Evolutionary conservation across 2,888 invertebrate genomes (phyloP).

Genomic region (Mesorhabditis spiculigera): DNA sequence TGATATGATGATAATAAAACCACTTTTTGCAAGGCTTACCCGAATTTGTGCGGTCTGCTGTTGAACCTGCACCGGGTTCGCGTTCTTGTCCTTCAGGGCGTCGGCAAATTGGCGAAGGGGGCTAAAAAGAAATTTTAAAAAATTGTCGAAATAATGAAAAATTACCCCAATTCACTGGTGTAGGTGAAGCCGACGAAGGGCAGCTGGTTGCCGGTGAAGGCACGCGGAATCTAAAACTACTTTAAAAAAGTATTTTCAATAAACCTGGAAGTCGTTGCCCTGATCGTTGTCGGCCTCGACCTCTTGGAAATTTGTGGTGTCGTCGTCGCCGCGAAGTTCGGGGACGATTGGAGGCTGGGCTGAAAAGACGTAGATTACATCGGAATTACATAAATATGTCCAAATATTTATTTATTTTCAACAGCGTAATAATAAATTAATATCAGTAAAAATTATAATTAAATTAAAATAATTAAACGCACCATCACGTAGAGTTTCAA

Average conservation of each 20-base stretch:
- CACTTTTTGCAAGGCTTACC: no score
- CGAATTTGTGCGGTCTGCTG: no score
- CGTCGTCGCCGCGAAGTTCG: conserved; percentile 89
- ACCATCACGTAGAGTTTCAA: conserved; percentile 88
- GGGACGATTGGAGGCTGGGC: conserved; percentile 88
- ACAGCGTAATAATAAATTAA: no score
- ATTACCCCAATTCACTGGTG: conserved; percentile 68
- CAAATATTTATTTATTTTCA: neutral
- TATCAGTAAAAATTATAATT: neutral
- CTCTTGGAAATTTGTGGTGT: conserved; percentile 96
- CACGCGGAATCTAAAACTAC: conserved; percentile 75
- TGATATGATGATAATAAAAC: no score
- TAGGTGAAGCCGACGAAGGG: conserved; percentile 98
- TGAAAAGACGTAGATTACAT: conserved; percentile 25
- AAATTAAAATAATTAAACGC: conserved; percentile 37
- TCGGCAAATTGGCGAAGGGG: conserved; percentile 7
- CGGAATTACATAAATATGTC: neutral
- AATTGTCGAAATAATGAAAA: neutral
- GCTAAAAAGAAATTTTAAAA: neutral
- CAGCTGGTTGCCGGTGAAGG: conserved; percentile 95
- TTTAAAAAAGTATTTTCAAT: neutral
- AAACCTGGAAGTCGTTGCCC: conserved; percentile 81
- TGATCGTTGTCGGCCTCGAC: conserved; percentile 39
- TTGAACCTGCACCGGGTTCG: neutral
- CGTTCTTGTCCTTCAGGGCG: neutral